These are phyloP conservation scores for Nephrotoma guestfalica DNA, from an alignment of 2,888 invertebrate species.

Conservation along the genomic window DNA sequence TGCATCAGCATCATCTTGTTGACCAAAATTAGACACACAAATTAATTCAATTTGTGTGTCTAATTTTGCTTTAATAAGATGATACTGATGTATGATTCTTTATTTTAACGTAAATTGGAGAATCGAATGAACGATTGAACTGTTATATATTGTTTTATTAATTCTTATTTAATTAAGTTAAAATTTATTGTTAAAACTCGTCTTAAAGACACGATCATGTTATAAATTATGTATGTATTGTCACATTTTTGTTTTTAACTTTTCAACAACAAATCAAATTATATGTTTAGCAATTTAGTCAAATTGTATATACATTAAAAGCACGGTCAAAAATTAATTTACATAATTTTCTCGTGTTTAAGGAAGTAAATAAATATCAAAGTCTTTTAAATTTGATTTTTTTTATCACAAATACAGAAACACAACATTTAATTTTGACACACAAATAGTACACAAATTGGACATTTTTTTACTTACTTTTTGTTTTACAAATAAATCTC, in stretches of 20 bases:
- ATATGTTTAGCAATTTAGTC: background rate
- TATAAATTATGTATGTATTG: background rate
- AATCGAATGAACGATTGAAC: too few species aligned
- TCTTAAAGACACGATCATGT: background rate
- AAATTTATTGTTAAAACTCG: too few species aligned
- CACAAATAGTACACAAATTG: too few species aligned
- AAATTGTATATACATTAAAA: background rate
- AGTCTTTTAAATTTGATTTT: background rate
- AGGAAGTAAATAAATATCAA: background rate
- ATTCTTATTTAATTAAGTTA: too few species aligned
- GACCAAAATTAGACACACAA: background rate
- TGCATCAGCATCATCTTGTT: background rate
- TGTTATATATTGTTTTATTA: too few species aligned
- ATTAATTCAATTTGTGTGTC: too few species aligned
- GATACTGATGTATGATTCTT: background rate
- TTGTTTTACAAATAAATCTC: too few species aligned
- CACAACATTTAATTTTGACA: background rate
- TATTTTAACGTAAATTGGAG: too few species aligned
- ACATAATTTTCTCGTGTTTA: too few species aligned
- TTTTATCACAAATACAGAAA: background rate
- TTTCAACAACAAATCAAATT: background rate
- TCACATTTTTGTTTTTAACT: background rate
- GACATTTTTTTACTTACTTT: background rate
- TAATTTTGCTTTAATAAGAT: background rate
- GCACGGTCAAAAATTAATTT: background rate